Conservation (phyloP, 2,888 invertebrate species). For the Meliscaeva auricollis region DNA sequence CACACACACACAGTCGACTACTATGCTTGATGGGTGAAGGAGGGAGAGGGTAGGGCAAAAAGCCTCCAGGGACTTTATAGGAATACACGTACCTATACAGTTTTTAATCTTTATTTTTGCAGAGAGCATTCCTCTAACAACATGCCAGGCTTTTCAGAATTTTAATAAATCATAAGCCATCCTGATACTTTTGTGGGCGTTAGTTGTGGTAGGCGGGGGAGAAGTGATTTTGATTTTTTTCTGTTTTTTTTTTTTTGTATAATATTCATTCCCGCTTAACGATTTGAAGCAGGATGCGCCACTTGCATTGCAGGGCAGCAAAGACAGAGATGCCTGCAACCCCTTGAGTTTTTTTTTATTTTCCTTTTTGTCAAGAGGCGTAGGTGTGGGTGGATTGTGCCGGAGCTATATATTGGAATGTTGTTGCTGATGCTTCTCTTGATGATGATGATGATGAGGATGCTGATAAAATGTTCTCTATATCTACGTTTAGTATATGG, state of each 20-base stretch:
- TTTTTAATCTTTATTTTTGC: slow-evolving; percentile 66
- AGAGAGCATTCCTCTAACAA: slow-evolving; percentile 73
- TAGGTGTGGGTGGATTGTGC: slow-evolving; percentile 59
- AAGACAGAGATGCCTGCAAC: slow-evolving; percentile 52
- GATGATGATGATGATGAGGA: slow-evolving; percentile 57
- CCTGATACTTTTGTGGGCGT: slow-evolving; percentile 60
- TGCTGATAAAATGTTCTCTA: slow-evolving; percentile 61
- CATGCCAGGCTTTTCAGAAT: slow-evolving; percentile 75
- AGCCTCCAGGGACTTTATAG: slow-evolving; percentile 61
- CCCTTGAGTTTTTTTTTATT: slow-evolving; percentile 45
- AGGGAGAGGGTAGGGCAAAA: slow-evolving; percentile 1
- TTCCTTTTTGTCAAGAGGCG: not conserved
- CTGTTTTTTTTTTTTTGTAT: not conserved
- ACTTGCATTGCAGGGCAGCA: slow-evolving; percentile 54
- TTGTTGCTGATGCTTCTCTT: slow-evolving; percentile 40
- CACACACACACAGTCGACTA: not conserved
- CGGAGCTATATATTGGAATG: slow-evolving; percentile 23
- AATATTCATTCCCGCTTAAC: slow-evolving; percentile 29
- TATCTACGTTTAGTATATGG: slow-evolving; percentile 32
- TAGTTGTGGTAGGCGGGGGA: slow-evolving; percentile 17
- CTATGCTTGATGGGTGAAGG: not conserved
- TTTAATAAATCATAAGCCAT: slow-evolving; percentile 76
- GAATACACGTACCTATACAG: not conserved
- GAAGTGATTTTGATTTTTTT: slow-evolving; percentile 6
- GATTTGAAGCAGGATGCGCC: slow-evolving; percentile 66